phyloP scores from a whole-genome alignment of 2,797 vertebrate genomes.

The Champsocephalus gunnari region DNA sequence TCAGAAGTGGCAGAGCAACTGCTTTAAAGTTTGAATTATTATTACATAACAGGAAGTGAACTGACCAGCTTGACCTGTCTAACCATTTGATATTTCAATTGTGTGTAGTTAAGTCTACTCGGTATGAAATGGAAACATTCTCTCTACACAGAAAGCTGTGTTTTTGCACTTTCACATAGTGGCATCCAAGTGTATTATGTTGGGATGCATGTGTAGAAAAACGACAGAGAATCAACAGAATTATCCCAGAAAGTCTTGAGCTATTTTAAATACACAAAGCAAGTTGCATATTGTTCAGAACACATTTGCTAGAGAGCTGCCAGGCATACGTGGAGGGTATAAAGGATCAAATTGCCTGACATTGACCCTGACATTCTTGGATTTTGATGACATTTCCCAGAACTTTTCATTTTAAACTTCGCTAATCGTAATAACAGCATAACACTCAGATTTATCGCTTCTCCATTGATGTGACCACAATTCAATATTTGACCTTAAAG shows the following conservation, averaged over 20 bases:
- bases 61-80: constrained; percentile 28
- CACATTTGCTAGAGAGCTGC: constrained; percentile 30
- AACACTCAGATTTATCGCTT: neutral
- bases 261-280: constrained; percentile 49
- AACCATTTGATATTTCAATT: constrained; percentile 20
- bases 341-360: no score
- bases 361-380: constrained; percentile 3
- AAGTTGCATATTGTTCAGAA: constrained; percentile 43
- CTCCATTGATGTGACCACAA: neutral
- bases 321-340: constrained; percentile 10
- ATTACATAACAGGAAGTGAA: constrained; percentile 43
- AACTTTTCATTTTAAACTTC: neutral
- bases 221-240: constrained; percentile 34
- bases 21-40: constrained; percentile 33
- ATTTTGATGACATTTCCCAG: neutral
- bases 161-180: neutral
- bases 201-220: constrained; percentile 5
- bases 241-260: constrained; percentile 35
- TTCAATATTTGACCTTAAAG: neutral
- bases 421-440: neutral
- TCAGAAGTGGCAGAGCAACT: constrained; percentile 10
- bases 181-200: neutral
- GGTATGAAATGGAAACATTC: neutral
- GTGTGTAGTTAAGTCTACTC: constrained; percentile 20
- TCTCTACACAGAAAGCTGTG: neutral